A percentile compares a stretch with the other conserved stretches of the same genome.
Evolutionary conservation across 2,888 invertebrate species (phyloP).

Genomic region (Drosophila nigricruria): DNA sequence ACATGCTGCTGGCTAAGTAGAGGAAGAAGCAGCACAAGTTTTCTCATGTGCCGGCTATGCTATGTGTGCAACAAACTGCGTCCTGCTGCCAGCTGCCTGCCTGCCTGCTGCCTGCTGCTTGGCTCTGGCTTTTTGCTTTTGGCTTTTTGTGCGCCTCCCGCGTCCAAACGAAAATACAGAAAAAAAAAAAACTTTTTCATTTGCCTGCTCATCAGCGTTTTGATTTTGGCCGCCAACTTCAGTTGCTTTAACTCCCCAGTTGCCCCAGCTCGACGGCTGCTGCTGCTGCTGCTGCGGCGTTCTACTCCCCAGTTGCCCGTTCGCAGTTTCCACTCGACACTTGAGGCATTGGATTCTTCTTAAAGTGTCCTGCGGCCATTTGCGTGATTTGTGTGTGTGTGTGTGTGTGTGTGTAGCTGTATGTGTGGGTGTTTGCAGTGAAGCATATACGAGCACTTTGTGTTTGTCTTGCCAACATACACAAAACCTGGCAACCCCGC

Average conservation of each 20-base stretch:
- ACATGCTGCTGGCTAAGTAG: slow-evolving; percentile 56
- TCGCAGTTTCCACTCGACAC: slow-evolving; percentile 61
- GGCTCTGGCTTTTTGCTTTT: slow-evolving; percentile 52
- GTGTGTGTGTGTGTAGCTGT: slow-evolving; percentile 41
- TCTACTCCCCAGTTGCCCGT: slow-evolving; percentile 19
- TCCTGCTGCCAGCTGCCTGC: slow-evolving; percentile 22
- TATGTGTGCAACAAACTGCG: slow-evolving; percentile 53
- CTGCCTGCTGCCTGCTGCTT: slow-evolving; percentile 6
- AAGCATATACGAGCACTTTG: slow-evolving; percentile 60
- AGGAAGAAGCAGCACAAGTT: slow-evolving; percentile 29
- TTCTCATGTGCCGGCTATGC: slow-evolving; percentile 28
- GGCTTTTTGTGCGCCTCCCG: slow-evolving; percentile 57
- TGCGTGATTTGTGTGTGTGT: slow-evolving; percentile 79
- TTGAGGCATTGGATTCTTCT: slow-evolving; percentile 83
- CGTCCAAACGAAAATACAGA: slow-evolving; percentile 42
- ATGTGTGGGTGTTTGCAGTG: slow-evolving; percentile 59
- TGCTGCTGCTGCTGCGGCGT: too few species aligned
- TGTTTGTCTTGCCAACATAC: slow-evolving; percentile 78
- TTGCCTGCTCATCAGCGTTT: slow-evolving; percentile 83
- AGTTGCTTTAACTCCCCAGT: slow-evolving; percentile 5
- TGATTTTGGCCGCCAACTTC: slow-evolving; percentile 77
- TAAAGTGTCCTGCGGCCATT: slow-evolving; percentile 83
- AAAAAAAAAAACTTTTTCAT: slow-evolving; percentile 78
- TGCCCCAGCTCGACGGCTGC: background rate
- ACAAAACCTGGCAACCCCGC: slow-evolving; percentile 54